phyloP scores from a whole-genome alignment of 2,888 invertebrate genomes.

The Hipparchia sbordonii region DNA sequence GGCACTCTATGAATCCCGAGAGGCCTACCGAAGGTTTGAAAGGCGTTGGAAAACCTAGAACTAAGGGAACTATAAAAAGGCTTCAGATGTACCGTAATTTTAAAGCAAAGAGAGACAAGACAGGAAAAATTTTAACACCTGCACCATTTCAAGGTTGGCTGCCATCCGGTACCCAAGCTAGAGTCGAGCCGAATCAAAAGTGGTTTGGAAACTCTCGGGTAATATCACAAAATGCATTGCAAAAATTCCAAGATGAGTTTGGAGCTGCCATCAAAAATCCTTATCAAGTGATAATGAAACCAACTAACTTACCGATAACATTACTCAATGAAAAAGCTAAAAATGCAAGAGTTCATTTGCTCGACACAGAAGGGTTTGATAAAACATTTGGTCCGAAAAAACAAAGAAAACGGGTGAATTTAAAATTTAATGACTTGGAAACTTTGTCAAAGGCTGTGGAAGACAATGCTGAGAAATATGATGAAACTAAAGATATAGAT shows the following conservation, averaged over 20 bases:
- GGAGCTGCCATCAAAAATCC: slow-evolving; percentile 97
- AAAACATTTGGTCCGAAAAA: slow-evolving; percentile 98
- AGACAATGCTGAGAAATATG: slow-evolving; percentile 89
- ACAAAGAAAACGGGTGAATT: slow-evolving; percentile 94
- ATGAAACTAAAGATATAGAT: slow-evolving; percentile 91
- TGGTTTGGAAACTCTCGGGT: slow-evolving; percentile 99
- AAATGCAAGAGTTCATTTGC: slow-evolving; percentile 94
- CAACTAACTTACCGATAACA: slow-evolving; percentile 96
- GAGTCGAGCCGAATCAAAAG: slow-evolving; percentile 98
- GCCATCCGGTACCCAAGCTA: slow-evolving; percentile 93
- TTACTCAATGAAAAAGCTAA: slow-evolving; percentile 96
- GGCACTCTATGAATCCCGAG: slow-evolving; percentile 98
- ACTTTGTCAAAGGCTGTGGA: slow-evolving; percentile 89
- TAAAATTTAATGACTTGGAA: slow-evolving; percentile 88
- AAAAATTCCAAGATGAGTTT: slow-evolving; percentile 96
- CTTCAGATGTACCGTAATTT: slow-evolving; percentile 99
- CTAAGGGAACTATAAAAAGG: slow-evolving; percentile 97
- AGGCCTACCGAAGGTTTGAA: slow-evolving; percentile 89
- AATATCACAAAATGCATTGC: slow-evolving; percentile 94
- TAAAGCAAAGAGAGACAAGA: slow-evolving; percentile 95
- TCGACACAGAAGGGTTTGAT: slow-evolving; percentile 97
- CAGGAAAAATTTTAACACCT: slow-evolving; percentile 94
- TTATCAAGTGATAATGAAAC: slow-evolving; percentile 98
- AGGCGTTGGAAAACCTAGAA: slow-evolving; percentile 92
- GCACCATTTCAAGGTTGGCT: slow-evolving; percentile 98